These are phyloP conservation scores for Lethenteron camtschaticum DNA, from an alignment of 2,113 vertebrate species.

Conservation along the genomic window DNA sequence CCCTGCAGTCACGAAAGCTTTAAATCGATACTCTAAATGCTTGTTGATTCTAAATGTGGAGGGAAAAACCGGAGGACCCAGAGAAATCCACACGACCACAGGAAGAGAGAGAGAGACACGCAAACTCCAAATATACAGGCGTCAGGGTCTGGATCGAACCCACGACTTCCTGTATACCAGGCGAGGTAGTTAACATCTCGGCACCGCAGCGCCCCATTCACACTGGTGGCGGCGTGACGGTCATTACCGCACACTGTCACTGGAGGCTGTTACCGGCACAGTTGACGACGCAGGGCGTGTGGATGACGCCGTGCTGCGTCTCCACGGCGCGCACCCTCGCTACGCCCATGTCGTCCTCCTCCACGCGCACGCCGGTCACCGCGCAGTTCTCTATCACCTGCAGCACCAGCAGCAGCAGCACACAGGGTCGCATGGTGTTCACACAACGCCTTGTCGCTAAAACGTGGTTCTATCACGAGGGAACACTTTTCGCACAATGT, in stretches of 20 bases:
- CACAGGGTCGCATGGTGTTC: no score
- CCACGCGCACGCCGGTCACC: conserved; percentile 51
- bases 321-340: conserved; percentile 48
- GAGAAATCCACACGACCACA: no score
- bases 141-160: background rate
- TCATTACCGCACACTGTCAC: background rate
- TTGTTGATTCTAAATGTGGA: no score
- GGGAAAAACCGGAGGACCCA: no score
- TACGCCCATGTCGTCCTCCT: conserved; percentile 40
- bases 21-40: no score
- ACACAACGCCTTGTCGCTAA: no score
- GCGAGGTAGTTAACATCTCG: background rate
- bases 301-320: conserved; percentile 43
- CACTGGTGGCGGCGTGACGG: no score
- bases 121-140: no score
- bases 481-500: no score
- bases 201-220: background rate
- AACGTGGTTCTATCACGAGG: no score
- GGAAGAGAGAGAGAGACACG: no score
- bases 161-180: background rate
- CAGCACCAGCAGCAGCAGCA: background rate
- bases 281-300: conserved; percentile 66
- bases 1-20: no score
- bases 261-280: conserved; percentile 41
- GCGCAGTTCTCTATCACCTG: conserved; percentile 89